Evolutionary conservation across 2,113 vertebrate genomes (phyloP), one percentile per base, ranked within the genome.

Genomic region (rabbit (Oryctolagus cuniculus)): DNA sequence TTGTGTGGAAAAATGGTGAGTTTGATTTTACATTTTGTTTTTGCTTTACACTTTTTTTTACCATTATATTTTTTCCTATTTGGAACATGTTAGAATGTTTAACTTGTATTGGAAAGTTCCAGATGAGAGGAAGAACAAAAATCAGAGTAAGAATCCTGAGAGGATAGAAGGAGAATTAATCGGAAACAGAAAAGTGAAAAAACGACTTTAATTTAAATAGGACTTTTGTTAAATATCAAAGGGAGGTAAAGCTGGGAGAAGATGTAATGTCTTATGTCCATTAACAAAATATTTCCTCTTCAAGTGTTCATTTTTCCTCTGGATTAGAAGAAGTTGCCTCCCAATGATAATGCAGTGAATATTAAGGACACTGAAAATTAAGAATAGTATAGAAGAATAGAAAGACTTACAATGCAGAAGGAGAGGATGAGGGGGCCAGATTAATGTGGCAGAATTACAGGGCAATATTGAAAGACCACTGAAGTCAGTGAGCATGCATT

Each of bases 321-420:
- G 10, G 94, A 78, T 89, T 82, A 87, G n/a, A 80, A 95, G 29
- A 73, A 16, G 86, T 73, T 78, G 73, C 78, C 70, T 92, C 55
- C 63, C 44, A 1, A 44, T 34, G 34, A 86, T 86, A 86, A 12
- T 83, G 63, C 21, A 82, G 49, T 34, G 74, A 89, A 67, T 78
- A 4, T 2, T 83, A 21, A n/a, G 21, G 21, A 83, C 36, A 34
- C 17, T 11, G 78, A 64, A 34, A 82, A 36, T 77, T 90, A 92
- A 92, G 16, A 64, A 69, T 74, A 94, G 17, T 49, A 2, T 22
- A 81, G 27, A 69, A 79, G 3, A 49, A 66, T 7, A 86, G 79
- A 70, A 94, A 88, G 69, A 92, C 13, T 78, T 7, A 73, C 29
- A 89, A 10, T 38, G 89, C 49, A 87, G 7, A 77, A 3, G 79